These are phyloP conservation scores for Yponomeuta cagnagella DNA, from an alignment of 2,888 invertebrate species.

Conservation along the genomic window DNA sequence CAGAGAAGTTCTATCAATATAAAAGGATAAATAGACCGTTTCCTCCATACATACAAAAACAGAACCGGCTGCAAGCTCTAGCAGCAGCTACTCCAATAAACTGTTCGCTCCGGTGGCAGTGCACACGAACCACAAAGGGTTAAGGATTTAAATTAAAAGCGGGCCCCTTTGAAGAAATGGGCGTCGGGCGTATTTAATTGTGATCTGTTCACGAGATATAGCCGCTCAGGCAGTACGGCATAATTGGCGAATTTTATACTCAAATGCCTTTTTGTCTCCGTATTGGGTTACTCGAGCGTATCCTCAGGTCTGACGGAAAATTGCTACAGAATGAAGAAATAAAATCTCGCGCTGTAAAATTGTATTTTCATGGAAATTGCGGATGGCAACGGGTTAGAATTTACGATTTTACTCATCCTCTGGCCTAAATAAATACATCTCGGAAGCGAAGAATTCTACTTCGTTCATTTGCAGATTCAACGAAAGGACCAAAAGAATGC, in stretches of 20 bases:
- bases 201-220: constrained; percentile 49
- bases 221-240: constrained; percentile 29
- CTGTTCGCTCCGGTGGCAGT: neutral
- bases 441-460: neutral
- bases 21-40: no score
- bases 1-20: no score
- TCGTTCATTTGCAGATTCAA: neutral
- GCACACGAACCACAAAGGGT: neutral
- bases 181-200: constrained; percentile 55
- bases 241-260: constrained; percentile 42
- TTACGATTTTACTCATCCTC: neutral
- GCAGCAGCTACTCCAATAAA: neutral
- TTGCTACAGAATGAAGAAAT: constrained; percentile 7
- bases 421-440: neutral
- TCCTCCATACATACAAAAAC: no score
- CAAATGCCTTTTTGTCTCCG: constrained; percentile 15
- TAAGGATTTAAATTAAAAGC: constrained; percentile 58
- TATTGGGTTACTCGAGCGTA: constrained; percentile 16
- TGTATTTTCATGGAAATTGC: constrained; percentile 1
- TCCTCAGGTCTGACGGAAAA: constrained; percentile 12
- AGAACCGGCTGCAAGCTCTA: neutral
- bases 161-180: constrained; percentile 54
- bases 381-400: neutral
- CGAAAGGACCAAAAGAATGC: neutral
- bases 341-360: neutral